Percentiles rank a stretch among this genome's conserved stretches.
Evolutionary conservation across 37 sponge, comb jelly and placozoan species (phyloP).

Genomic region (Axinella damicornis): DNA sequence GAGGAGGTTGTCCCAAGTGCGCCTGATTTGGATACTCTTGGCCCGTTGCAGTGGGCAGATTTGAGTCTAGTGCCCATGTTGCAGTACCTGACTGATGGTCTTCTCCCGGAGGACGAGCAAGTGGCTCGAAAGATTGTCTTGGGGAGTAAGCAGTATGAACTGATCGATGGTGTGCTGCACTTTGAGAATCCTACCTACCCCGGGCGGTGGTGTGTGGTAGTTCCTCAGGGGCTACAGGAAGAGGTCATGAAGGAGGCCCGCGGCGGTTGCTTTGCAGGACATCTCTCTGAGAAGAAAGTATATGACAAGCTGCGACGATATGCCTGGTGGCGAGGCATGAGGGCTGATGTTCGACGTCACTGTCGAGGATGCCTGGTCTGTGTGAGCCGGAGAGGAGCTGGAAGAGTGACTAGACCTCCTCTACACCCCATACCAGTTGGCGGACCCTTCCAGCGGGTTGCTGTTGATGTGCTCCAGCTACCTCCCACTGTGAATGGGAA

Average conservation of each 20-base stretch:
- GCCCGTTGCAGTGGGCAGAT: background rate
- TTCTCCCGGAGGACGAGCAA: background rate
- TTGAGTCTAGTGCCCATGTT: background rate
- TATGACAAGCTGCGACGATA: background rate
- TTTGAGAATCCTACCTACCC: background rate
- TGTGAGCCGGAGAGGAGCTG: constrained; percentile 9
- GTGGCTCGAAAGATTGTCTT: background rate
- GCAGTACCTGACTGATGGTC: background rate
- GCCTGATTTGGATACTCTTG: background rate
- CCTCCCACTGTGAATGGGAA: constrained; percentile 32
- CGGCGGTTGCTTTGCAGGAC: constrained; percentile 30
- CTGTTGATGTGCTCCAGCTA: constrained; percentile 54
- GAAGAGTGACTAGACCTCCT: background rate
- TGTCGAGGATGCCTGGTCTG: constrained; percentile 40
- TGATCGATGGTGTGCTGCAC: background rate
- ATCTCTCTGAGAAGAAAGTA: constrained; percentile 12
- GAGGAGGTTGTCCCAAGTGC: too few relatives aligned
- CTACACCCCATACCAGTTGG: constrained; percentile 17
- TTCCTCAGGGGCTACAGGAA: background rate
- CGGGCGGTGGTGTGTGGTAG: background rate
- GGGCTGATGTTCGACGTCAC: constrained; percentile 7
- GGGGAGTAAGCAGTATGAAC: background rate
- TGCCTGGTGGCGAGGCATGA: constrained; percentile 46
- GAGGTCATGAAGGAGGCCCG: constrained; percentile 13
- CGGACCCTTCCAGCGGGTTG: constrained; percentile 48